Evolutionary conservation across 2,797 vertebrate species (phyloP), one percentile per base, ranked within the genome.

Genomic region (Fistularia commersonii): DNA sequence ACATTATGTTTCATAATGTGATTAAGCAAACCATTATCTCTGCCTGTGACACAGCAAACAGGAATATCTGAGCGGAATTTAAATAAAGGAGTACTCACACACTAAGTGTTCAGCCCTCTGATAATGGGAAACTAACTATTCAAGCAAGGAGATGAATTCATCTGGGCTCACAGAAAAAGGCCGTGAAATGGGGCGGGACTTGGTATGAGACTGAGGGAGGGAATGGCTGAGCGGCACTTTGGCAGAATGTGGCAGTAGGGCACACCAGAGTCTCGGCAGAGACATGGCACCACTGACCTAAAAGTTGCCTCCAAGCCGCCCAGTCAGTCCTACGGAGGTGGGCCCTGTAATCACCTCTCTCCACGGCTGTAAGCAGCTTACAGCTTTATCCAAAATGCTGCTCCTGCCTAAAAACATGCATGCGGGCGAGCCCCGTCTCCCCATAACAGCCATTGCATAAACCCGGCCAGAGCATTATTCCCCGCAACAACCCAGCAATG

Each of bases 281-380:
- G 33, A 78, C 77, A 54, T 87, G 89, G 88, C 88, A 89, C 80
- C 64, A 62, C 72, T 69, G 81, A 90, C 91, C 86, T 88, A 85
- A 76, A 87, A 92, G 87, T 86, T 86, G 79, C 78, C 87, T 83
- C 74, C 54, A 66, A 64, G 69, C 69, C 76, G 81, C 74, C 68
- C 63, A 80, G 82, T 68, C 81, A 71, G 78, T 81, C 79, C 74
- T 80, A 74, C 11, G 60, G 84, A 81, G 84, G 81, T 77, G 84
- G 86, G 81, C 80, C 78, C 83, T 87, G 84, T 89, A 89, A 89
- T 89, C 86, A 87, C 83, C 76, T 79, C 82, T 83, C 81, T 85
- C 83, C 80, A 87, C 83, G 79, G 88, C 82, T 75, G 38, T 89
- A 89, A 90, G 88, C 86, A 82, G 86, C 88, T 89, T 89, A 90